Conservation (phyloP, 1,140 invertebrate species). For the Harpegnathos saltator region DNA sequence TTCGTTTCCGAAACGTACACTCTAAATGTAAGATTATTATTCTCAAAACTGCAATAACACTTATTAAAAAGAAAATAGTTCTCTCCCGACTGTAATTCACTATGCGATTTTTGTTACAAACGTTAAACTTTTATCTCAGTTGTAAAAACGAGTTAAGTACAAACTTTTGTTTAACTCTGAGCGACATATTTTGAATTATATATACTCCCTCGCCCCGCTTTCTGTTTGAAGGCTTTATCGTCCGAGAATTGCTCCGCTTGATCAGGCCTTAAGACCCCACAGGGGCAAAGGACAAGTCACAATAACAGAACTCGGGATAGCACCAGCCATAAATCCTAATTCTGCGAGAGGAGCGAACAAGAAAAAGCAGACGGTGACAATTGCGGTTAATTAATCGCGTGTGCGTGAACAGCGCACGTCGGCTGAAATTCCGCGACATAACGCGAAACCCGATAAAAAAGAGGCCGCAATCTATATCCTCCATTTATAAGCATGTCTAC, state of each 20-base stretch:
- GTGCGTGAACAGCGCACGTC: conserved; percentile 32
- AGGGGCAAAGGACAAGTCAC: conserved; percentile 25
- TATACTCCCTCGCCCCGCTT: too few relatives aligned
- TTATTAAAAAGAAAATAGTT: too few relatives aligned
- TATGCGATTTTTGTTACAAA: too few relatives aligned
- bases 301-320: conserved; percentile 54
- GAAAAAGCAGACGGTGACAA: conserved; percentile 79
- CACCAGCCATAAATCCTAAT: conserved; percentile 80
- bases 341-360: conserved; percentile 67
- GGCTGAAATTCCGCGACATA: conserved; percentile 45
- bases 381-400: conserved; percentile 80
- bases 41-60: too few relatives aligned
- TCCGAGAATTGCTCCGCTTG: background rate
- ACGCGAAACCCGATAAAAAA: conserved; percentile 17
- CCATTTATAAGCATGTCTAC: conserved; percentile 11
- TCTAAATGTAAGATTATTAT: too few relatives aligned
- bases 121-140: too few relatives aligned
- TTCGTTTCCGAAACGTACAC: too few relatives aligned
- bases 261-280: conserved; percentile 18
- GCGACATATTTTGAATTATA: too few relatives aligned
- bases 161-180: too few relatives aligned
- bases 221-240: background rate
- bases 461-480: background rate
- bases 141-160: too few relatives aligned
- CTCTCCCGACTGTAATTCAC: too few relatives aligned